Evolutionary conservation across 2,113 vertebrate species (phyloP).

Genomic region (Plecturocebus donacophilus): DNA sequence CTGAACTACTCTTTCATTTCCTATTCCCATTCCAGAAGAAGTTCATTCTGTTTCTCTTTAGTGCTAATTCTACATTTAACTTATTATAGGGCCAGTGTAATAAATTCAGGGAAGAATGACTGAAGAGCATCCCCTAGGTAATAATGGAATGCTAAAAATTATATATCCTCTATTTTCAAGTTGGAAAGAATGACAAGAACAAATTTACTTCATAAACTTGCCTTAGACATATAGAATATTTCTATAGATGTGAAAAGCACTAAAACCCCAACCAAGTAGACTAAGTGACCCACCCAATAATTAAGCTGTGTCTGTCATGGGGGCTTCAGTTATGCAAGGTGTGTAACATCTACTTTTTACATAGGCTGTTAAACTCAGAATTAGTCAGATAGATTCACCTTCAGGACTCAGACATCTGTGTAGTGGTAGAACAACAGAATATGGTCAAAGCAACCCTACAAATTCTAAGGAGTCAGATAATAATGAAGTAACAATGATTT

Average conservation of each 20-base stretch:
- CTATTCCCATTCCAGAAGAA: neutral
- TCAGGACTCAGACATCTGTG: neutral
- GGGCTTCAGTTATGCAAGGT: neutral
- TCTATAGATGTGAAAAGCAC: neutral
- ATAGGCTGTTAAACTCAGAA: neutral
- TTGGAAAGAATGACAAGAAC: neutral
- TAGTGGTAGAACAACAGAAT: neutral
- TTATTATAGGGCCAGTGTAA: neutral
- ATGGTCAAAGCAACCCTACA: neutral
- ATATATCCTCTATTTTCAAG: neutral
- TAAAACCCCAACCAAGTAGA: neutral
- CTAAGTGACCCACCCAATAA: neutral
- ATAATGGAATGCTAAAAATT: neutral
- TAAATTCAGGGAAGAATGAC: neutral
- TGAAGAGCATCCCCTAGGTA: neutral
- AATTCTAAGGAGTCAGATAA: neutral
- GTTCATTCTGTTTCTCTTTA: neutral
- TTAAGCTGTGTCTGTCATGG: neutral
- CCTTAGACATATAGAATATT: neutral
- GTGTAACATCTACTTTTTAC: neutral
- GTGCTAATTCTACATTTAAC: neutral
- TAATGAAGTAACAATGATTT: neutral
- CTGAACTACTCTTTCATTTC: neutral
- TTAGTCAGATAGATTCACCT: neutral
- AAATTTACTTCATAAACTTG: neutral